phyloP scores from a whole-genome alignment of 2,888 invertebrate genomes.

The Amiota minor region DNA sequence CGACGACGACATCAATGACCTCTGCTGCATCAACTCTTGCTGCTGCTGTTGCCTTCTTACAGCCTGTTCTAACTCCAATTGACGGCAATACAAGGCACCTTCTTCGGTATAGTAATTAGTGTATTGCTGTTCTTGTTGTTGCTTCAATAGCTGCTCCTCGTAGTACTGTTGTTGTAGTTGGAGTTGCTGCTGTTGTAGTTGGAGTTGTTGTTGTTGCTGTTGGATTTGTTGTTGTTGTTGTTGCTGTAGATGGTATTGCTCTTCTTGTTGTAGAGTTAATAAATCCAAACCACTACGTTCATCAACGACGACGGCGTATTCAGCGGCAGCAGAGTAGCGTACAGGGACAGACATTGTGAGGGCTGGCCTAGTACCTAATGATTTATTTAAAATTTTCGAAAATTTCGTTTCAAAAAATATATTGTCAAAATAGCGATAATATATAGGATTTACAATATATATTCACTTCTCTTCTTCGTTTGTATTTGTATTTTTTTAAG shows the following conservation, averaged over 20 bases:
- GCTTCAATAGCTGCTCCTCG: constrained; percentile 41
- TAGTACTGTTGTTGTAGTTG: constrained; percentile 51
- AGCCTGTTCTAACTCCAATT: constrained; percentile 50
- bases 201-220: constrained; percentile 44
- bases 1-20: constrained; percentile 70
- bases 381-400: constrained; percentile 45
- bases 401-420: constrained; percentile 41
- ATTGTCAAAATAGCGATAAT: not conserved
- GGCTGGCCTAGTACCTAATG: constrained; percentile 75
- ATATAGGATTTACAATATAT: not conserved
- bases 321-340: constrained; percentile 74
- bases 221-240: constrained; percentile 53
- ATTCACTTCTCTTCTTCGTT: constrained; percentile 6
- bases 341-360: constrained; percentile 75
- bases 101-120: constrained; percentile 44
- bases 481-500: too few species aligned
- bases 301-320: constrained; percentile 69
- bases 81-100: constrained; percentile 30
- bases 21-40: constrained; percentile 73
- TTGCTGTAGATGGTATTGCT: constrained; percentile 68
- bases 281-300: constrained; percentile 69
- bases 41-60: constrained; percentile 68
- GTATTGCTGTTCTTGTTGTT: constrained; percentile 29
- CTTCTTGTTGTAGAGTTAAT: constrained; percentile 70
- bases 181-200: constrained; percentile 52